Conservation (phyloP, 1,140 invertebrate species). For the Drosophila kurseongensis region DNA sequence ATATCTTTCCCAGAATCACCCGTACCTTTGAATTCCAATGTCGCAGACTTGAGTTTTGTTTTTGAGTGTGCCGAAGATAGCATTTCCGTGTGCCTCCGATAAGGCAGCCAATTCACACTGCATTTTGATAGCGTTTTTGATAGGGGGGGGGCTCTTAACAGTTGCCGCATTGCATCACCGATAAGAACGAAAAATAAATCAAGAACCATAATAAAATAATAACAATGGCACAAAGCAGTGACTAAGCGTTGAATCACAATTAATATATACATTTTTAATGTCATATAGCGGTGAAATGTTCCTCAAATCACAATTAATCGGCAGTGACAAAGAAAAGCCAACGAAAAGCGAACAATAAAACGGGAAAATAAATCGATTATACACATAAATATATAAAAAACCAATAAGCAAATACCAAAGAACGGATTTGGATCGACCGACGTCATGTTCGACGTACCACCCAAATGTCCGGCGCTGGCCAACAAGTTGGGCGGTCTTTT, state of each 20-base stretch:
- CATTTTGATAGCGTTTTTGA: conserved; percentile 51
- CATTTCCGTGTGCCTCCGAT: conserved; percentile 28
- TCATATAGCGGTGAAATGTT: conserved; percentile 46
- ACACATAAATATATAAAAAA: conserved; percentile 18
- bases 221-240: conserved; percentile 9
- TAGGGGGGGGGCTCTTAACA: conserved; percentile 16
- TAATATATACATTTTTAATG: conserved; percentile 1
- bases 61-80: conserved; percentile 7
- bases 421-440: background rate
- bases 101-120: conserved; percentile 29
- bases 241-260: conserved; percentile 31
- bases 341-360: conserved; percentile 19
- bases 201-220: conserved; percentile 22
- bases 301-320: conserved; percentile 23
- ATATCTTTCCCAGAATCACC: background rate
- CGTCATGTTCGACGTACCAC: conserved; percentile 82
- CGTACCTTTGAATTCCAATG: background rate
- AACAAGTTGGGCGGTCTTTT: conserved; percentile 90
- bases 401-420: conserved; percentile 23
- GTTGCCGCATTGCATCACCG: conserved; percentile 54
- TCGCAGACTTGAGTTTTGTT: conserved; percentile 2
- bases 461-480: conserved; percentile 87
- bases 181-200: conserved; percentile 35
- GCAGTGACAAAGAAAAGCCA: conserved; percentile 4
- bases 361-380: conserved; percentile 3